Percentiles rank a stretch among this genome's conserved stretches.
These are phyloP conservation scores for Myrmecobius fasciatus DNA, from an alignment of 2,113 vertebrate species.

Conservation along the genomic window DNA sequence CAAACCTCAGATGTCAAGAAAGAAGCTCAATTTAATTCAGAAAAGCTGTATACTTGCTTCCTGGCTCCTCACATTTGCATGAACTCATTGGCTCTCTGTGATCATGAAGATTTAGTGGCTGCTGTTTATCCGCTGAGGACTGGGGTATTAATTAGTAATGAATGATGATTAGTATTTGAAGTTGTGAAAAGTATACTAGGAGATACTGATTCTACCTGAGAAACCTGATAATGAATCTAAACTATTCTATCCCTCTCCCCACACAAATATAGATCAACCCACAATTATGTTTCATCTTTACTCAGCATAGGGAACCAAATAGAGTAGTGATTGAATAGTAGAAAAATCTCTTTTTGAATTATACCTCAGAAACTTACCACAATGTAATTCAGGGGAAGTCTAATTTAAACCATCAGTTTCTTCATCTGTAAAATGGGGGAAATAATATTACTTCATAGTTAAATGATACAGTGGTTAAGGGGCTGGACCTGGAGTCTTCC, in stretches of 20 bases:
- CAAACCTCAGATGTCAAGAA: constrained; percentile 70
- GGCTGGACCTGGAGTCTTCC: not conserved
- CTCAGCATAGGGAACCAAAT: not conserved
- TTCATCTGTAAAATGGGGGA: not conserved
- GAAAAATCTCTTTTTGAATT: not conserved
- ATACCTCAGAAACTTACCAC: not conserved
- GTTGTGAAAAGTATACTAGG: not conserved
- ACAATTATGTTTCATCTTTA: not conserved
- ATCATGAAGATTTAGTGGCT: constrained; percentile 31
- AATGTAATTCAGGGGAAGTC: not conserved
- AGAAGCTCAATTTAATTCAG: constrained; percentile 65
- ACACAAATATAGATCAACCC: not conserved
- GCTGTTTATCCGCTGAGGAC: constrained; percentile 22
- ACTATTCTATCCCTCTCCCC: not conserved
- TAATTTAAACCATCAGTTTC: not conserved
- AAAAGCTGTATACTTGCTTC: constrained; percentile 66
- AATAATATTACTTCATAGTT: not conserved
- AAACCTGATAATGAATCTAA: not conserved
- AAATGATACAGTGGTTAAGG: not conserved
- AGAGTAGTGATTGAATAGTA: not conserved
- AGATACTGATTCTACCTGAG: not conserved
- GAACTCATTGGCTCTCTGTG: constrained; percentile 50
- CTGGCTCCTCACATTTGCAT: constrained; percentile 50
- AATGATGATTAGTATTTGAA: constrained; percentile 10
- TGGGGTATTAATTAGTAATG: constrained; percentile 57